Base-by-base conservation (phyloP, 1,140 invertebrate genomes). In the Macrocentrus cingulum region DNA sequence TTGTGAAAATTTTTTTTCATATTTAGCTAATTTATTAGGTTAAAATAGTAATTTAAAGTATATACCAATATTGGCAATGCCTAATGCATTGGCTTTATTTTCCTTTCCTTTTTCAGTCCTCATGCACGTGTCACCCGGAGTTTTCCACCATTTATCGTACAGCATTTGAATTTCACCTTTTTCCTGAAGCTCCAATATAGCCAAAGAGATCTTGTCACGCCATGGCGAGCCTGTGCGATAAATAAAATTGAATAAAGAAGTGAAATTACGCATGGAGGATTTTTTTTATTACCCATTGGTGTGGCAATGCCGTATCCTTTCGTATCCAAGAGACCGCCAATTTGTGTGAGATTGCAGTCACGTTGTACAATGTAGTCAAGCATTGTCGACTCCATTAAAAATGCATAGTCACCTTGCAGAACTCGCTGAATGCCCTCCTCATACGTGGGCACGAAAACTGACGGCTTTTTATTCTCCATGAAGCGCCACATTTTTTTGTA, bases 351-450 rank as follows among this genome's bases (percentile, higher is more conserved):
- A 73, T 96, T 94, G 74, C 95, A 98, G 67, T 97, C 87, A 62
- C 93, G 81, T 70, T 96, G 91, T 2, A 92, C 87, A 51, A 86
- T 87, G 70, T 93, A 95, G 72, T 97, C 95, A 29, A 97, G 82
- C 82, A 94, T 94, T 2, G 92, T 92, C 0, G 93, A 96, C 74
- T 97, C 95, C 92, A 97, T 95, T 1, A 98, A 81, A 72, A 94
- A 97, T 2, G 95, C 95, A 73, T 96, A 97, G 71, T 92, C 86
- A 18, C 87, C 76, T 66, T 88, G 82, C 11, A 89, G 72, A 69
- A 97, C 85, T 76, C 89, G 65, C 69, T 89, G 71, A 68, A 95
- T 83, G 16, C 94, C 93, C 74, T 95, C 89, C 64, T 88, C 85
- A 65, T 91, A 90, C 0, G 83, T 85, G 11, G 82, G 76, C 0